Evolutionary conservation across 2,113 vertebrate genomes (phyloP).

Genomic region (Clupea harengus): DNA sequence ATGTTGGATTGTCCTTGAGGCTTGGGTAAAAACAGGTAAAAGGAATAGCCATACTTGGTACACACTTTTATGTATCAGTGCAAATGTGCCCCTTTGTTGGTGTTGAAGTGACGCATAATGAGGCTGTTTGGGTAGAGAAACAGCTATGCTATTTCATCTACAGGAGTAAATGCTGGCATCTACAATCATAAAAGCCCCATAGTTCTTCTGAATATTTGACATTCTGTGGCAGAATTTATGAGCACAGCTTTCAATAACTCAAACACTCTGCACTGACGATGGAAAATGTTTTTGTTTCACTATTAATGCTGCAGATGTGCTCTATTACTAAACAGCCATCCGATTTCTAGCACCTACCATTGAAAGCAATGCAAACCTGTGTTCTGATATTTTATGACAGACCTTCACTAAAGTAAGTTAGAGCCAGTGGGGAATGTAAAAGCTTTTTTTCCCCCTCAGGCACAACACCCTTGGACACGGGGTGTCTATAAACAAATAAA

Average conservation of each 20-base stretch:
- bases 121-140: background rate
- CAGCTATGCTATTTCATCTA: background rate
- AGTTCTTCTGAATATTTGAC: background rate
- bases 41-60: conserved; percentile 30
- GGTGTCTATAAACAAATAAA: background rate
- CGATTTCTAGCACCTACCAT: background rate
- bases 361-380: background rate
- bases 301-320: background rate
- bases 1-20: conserved; percentile 67
- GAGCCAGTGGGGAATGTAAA: background rate
- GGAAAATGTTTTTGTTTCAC: background rate
- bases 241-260: background rate
- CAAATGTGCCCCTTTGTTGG: background rate
- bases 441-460: background rate
- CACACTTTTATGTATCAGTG: background rate
- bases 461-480: background rate
- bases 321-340: background rate
- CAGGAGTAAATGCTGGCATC: background rate
- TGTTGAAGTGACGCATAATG: background rate
- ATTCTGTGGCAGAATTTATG: background rate
- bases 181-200: background rate
- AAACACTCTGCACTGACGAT: background rate
- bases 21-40: conserved; percentile 37
- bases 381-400: background rate
- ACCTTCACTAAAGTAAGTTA: background rate